Conservation (phyloP, 2,113 vertebrate genomes). For the Oryzias celebensis region DNA sequence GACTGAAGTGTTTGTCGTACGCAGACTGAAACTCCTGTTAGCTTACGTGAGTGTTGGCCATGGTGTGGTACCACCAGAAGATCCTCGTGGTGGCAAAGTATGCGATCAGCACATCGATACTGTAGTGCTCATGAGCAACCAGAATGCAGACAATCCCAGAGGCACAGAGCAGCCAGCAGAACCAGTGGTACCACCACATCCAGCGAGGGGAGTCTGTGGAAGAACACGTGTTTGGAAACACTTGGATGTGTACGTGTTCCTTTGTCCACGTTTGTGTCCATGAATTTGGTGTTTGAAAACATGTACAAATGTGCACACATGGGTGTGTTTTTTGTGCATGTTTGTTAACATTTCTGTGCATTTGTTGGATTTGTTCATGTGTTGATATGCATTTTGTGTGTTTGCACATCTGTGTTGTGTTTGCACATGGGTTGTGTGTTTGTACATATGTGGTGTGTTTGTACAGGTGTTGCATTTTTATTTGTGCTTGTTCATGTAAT, state of each 20-base stretch:
- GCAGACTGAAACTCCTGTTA: rapidly evolving
- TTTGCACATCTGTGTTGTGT: too few relatives aligned
- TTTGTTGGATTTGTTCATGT: too few relatives aligned
- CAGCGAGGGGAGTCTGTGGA: slow-evolving; percentile 86
- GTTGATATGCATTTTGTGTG: too few relatives aligned
- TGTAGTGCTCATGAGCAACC: slow-evolving; percentile 93
- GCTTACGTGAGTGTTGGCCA: slow-evolving; percentile 90
- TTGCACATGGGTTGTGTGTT: too few relatives aligned
- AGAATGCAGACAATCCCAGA: slow-evolving; percentile 90
- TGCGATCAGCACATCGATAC: slow-evolving; percentile 89
- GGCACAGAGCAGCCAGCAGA: slow-evolving; percentile 89
- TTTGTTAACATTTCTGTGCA: too few relatives aligned
- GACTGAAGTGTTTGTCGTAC: too few relatives aligned
- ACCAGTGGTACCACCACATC: slow-evolving; percentile 89
- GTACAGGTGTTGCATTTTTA: background rate
- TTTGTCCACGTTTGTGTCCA: background rate
- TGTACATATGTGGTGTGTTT: background rate
- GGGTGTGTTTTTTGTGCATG: too few relatives aligned
- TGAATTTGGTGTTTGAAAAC: background rate
- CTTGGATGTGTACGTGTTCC: background rate
- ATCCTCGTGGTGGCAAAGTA: slow-evolving; percentile 89
- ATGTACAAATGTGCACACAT: too few relatives aligned
- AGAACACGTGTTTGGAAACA: background rate
- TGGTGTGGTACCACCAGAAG: slow-evolving; percentile 96
- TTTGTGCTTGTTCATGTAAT: too few relatives aligned